Evolutionary conservation across 2,113 vertebrate genomes (phyloP).

Genomic region (Circaetus cinerascens): DNA sequence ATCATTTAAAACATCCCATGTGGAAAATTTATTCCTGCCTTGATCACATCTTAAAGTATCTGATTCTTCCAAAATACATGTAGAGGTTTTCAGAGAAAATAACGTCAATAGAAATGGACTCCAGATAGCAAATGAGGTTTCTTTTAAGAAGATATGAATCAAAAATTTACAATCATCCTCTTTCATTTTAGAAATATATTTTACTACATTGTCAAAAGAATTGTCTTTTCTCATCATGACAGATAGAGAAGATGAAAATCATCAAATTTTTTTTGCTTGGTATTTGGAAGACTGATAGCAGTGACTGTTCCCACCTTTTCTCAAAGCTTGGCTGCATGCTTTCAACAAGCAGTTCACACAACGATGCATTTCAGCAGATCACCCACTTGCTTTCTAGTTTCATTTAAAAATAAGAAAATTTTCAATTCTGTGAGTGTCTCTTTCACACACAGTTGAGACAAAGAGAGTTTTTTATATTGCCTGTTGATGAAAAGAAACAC

Average conservation of each 20-base stretch:
- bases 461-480: background rate
- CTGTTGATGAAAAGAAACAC: background rate
- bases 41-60: background rate
- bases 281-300: background rate
- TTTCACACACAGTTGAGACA: background rate
- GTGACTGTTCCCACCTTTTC: background rate
- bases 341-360: background rate
- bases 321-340: background rate
- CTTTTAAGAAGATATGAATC: background rate
- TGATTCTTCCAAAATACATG: background rate
- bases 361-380: background rate
- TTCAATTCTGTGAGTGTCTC: background rate
- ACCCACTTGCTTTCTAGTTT: background rate
- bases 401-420: background rate
- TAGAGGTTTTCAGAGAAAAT: background rate
- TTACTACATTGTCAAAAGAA: constrained; percentile 2
- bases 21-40: background rate
- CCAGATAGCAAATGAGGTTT: background rate
- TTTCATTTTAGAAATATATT: background rate
- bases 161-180: background rate
- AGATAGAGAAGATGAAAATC: background rate
- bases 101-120: background rate
- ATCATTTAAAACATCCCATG: background rate
- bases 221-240: background rate
- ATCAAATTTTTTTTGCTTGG: background rate